A percentile compares a stretch with the other conserved stretches of the same genome.
These are phyloP conservation scores for Hyperoodon ampullatus DNA, from an alignment of 2,113 vertebrate genomes.

Conservation along the genomic window DNA sequence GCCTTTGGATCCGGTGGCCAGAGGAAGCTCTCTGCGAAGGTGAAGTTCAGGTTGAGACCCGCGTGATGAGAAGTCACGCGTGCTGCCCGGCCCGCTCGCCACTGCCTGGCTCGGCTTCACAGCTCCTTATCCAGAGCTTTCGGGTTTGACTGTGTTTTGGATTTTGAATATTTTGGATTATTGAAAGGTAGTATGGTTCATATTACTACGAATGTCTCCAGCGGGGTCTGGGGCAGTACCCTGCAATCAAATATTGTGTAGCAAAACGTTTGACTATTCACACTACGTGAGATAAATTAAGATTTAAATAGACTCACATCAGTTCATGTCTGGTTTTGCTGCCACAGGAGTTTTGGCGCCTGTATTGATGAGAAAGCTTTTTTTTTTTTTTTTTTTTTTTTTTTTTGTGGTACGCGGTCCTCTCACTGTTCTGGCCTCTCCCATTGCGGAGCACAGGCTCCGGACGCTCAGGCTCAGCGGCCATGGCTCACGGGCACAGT, in stretches of 20 bases:
- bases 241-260: not conserved
- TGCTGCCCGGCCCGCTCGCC: rapidly evolving
- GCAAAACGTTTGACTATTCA: not conserved
- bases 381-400: not conserved
- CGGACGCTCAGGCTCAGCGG: too few relatives aligned
- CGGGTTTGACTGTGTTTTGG: not conserved
- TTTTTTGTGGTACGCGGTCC: too few relatives aligned
- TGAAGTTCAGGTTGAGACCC: not conserved
- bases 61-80: not conserved
- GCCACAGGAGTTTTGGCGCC: not conserved
- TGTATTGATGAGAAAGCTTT: constrained; percentile 25
- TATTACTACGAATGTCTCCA: not conserved
- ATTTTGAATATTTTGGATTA: not conserved
- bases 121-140: not conserved
- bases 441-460: too few relatives aligned
- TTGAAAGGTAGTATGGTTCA: not conserved
- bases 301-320: constrained; percentile 50
- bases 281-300: constrained; percentile 52
- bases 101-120: rapidly evolving
- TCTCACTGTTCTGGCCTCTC: too few relatives aligned
- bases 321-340: constrained; percentile 33
- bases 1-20: not conserved
- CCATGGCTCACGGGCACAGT: too few relatives aligned
- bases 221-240: not conserved
- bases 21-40: not conserved